Base-by-base conservation (phyloP, 35 echinoderm and acorn worm species). In the Apostichopus japonicus region DNA sequence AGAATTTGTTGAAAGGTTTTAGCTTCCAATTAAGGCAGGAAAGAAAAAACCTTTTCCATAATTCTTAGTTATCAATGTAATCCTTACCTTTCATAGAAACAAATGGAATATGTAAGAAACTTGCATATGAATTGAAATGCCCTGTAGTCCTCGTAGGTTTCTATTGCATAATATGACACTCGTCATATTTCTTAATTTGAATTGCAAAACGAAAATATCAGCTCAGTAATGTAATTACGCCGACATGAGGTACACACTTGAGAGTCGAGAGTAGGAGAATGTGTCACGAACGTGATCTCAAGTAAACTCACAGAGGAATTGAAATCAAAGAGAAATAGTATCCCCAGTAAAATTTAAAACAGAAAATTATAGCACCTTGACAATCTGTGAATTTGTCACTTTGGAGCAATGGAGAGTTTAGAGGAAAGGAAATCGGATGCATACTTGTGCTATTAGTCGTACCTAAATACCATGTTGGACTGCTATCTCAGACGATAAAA, bases 231-330 rank as follows among this genome's bases (percentile, higher is more conserved):
- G 67, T 54, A 89, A 89, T 89, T 89, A 89, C 63, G 86, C 24
- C 62, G 86, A 73, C 86, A 89, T 73, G 86, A 89, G 86, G 86
- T 89, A 63, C 86, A 63, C 86, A 73, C 86, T 89, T 44, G 62
- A 89, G 86, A 53, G 59, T 72, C 22, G 44, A 72, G 86, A 89
- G 62, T 19, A 72, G 16, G 24, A 24, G 61, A 73, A 89, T 89
- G 62, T 89, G 86, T 89, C 86, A 89, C 86, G 86, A 65, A 89
- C 86, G 67, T 89, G 86, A 65, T 89, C 86, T 89, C 61, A 56
- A 89, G 56, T 89, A 23, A 89, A 89, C 86, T 89, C 86, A 57
- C 63, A 59, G 24, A 24, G 56, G 61, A 89, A 65, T 89, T 55
- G 55, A 84, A 84, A 84, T 84, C 81, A 84, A 84, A 16, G 54